Evolutionary conservation across 2,888 invertebrate species (phyloP).

Genomic region (Syrista parreyssii): DNA sequence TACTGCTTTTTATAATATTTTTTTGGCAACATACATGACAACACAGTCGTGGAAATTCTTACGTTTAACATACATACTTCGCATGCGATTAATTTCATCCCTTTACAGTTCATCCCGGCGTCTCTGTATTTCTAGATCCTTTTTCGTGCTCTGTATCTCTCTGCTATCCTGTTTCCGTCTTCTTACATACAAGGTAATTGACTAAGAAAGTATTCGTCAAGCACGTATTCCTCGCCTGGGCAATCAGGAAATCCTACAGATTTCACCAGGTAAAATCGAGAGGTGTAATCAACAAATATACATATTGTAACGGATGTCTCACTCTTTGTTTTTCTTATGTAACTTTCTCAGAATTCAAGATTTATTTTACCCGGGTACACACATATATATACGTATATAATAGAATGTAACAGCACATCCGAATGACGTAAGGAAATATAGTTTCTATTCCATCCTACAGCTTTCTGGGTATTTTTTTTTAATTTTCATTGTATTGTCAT

Average conservation of each 20-base stretch:
- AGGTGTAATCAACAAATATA: neutral
- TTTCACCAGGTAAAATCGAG: neutral
- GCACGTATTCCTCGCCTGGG: neutral
- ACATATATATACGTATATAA: neutral
- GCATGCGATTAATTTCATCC: neutral
- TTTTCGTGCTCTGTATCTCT: neutral
- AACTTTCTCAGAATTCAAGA: neutral
- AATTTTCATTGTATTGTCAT: constrained; percentile 18
- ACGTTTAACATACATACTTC: neutral
- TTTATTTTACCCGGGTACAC: neutral
- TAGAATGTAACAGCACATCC: neutral
- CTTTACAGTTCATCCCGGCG: neutral
- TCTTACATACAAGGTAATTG: neutral
- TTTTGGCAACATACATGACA: neutral
- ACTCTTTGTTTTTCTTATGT: neutral
- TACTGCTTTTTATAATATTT: neutral
- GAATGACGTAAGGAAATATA: neutral
- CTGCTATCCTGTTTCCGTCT: neutral
- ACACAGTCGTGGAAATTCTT: neutral
- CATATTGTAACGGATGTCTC: neutral
- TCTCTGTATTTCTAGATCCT: neutral
- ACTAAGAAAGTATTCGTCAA: neutral
- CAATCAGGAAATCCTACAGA: neutral
- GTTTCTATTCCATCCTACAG: neutral
- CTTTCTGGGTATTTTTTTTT: constrained; percentile 7